Evolutionary conservation across 2,888 invertebrate genomes (phyloP).

Genomic region (Trisateles emortualis): DNA sequence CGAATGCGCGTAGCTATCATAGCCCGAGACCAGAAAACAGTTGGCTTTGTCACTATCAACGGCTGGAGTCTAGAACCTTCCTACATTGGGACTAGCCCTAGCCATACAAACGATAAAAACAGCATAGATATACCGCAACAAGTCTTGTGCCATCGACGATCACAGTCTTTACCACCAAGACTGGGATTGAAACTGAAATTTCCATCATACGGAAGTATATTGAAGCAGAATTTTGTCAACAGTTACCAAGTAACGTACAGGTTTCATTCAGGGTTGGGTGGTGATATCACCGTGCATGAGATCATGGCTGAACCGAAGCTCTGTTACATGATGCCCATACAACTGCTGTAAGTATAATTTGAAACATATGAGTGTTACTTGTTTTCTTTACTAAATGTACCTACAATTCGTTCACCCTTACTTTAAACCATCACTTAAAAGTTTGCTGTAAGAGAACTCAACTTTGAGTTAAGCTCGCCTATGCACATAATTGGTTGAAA

Average conservation of each 20-base stretch:
- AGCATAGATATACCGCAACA: constrained; percentile 75
- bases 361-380: too few relatives aligned
- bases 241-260: constrained; percentile 92
- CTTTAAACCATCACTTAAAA: too few relatives aligned
- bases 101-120: constrained; percentile 85
- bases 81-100: constrained; percentile 90
- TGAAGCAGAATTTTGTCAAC: constrained; percentile 91
- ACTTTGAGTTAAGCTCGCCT: too few relatives aligned
- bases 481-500: too few relatives aligned
- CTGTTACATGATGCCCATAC: constrained; percentile 94
- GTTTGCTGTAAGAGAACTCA: too few relatives aligned
- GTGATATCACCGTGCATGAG: constrained; percentile 97
- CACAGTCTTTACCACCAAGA: constrained; percentile 94
- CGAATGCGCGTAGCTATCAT: constrained; percentile 88
- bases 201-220: constrained; percentile 91
- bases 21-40: constrained; percentile 89
- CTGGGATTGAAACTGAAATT: constrained; percentile 93
- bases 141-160: constrained; percentile 86
- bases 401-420: too few relatives aligned
- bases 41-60: constrained; percentile 94
- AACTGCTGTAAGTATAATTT: constrained; percentile 91
- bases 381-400: too few relatives aligned
- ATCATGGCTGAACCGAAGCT: constrained; percentile 96
- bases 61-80: constrained; percentile 95
- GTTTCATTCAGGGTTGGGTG: constrained; percentile 96